Base-by-base conservation (phyloP, 2,888 invertebrate genomes). In the Julus scanicus region DNA sequence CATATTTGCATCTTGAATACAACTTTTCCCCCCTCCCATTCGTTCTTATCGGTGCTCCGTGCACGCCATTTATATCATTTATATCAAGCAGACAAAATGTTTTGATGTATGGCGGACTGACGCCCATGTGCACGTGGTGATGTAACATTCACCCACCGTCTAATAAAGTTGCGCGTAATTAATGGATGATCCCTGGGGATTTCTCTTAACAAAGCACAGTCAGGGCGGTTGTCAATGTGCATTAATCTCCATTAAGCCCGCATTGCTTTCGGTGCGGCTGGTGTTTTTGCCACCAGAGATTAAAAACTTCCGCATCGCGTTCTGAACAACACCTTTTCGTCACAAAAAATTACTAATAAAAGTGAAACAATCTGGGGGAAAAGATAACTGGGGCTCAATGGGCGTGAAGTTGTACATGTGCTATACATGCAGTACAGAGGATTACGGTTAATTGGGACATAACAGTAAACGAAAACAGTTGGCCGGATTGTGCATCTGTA, bases 21-120 rank as follows among this genome's bases (percentile, higher is more conserved):
- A 63, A 63, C 63, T 13, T 63, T 63, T 53, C 11, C 53, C 15
- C 53, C 63, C 63, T n/a, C 63, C 63, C n/a, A 63, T n/a, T 63
- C 5, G 63, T 5, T 63, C n/a, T 63, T 63, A 63, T 63, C 63
- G 17, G 63, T 15, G 15, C 11, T 15, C 15, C 53, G 13, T 15
- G 11, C n/a, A n/a, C 63, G 63, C 63, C 53, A n/a, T 17, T 63
- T n/a, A 17, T 63, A 63, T 63, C 63, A n/a, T 63, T 63, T 63
- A 17, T n/a, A 63, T n/a, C n/a, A 63, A 63, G 63, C 63, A 63
- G 63, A 63, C 63, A 63, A 17, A 63, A 63, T 63, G 63, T 63
- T 63, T 63, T 63, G 63, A 63, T 63, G 63, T 63, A 63, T n/a
- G 63, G 63, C n/a, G 63, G 53, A 63, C 63, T n/a, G 63, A 63